phyloP scores from a whole-genome alignment of 2,113 vertebrate species.

The Chaetura pelagica region DNA sequence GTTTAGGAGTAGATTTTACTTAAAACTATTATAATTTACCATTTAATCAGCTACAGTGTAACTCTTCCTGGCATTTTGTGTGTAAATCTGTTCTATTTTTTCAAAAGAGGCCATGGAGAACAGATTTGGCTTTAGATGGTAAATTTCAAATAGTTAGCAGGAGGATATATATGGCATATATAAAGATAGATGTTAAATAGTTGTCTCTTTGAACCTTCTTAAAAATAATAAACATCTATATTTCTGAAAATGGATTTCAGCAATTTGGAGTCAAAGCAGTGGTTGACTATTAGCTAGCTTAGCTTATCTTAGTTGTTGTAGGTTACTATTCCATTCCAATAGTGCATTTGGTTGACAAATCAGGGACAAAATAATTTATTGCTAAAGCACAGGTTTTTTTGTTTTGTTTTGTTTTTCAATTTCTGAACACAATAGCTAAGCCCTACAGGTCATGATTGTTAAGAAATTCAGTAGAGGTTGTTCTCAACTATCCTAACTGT shows the following conservation, averaged over 20 bases:
- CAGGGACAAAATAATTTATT: not conserved
- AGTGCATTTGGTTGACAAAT: not conserved
- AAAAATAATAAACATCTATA: not conserved
- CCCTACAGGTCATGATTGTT: not conserved
- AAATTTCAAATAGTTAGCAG: not conserved
- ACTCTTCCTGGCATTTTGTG: not conserved
- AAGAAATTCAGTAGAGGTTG: not conserved
- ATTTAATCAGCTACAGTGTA: not conserved
- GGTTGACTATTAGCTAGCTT: not conserved
- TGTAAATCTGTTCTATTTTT: not conserved
- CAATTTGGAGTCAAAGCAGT: not conserved
- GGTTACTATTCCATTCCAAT: not conserved
- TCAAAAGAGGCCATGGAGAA: not conserved
- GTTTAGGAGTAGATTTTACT: not conserved
- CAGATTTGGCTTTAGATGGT: not conserved
- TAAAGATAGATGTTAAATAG: not conserved
- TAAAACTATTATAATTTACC: not conserved
- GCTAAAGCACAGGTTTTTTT: not conserved
- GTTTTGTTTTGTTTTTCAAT: not conserved
- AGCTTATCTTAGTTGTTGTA: not conserved
- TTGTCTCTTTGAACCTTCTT: not conserved
- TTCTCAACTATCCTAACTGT: not conserved
- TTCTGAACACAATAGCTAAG: not conserved
- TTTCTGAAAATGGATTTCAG: not conserved
- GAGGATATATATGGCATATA: not conserved